Conservation (phyloP, 1,140 invertebrate species). For the Telenomus remus region DNA sequence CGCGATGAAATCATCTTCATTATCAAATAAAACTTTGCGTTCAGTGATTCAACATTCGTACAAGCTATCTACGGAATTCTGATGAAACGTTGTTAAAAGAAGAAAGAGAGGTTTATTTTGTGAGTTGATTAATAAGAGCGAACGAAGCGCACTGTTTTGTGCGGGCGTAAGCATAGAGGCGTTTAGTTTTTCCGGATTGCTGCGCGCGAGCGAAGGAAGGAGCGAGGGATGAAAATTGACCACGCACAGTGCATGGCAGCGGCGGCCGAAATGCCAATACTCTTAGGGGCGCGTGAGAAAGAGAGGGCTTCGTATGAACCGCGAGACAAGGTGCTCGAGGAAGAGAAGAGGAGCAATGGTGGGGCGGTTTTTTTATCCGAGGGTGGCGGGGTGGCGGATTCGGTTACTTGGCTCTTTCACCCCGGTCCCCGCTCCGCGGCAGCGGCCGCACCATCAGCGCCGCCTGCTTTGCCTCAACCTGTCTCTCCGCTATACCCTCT, state of each 20-base stretch:
- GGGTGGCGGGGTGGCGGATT: constrained; percentile 68
- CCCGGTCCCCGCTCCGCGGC: constrained; percentile 64
- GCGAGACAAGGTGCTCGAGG: constrained; percentile 39
- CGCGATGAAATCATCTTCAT: constrained; percentile 10
- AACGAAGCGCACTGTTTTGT: not conserved
- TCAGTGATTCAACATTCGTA: too few species aligned
- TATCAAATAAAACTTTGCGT: too few species aligned
- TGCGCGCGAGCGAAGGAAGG: constrained; percentile 5
- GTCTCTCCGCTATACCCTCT: constrained; percentile 53
- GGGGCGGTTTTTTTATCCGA: constrained; percentile 66
- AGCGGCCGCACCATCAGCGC: constrained; percentile 49
- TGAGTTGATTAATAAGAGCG: too few species aligned
- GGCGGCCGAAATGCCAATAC: constrained; percentile 27
- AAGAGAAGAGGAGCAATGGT: constrained; percentile 47
- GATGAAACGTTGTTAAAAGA: too few species aligned
- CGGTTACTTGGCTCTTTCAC: constrained; percentile 74
- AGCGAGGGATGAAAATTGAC: constrained; percentile 14
- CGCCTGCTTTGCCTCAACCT: constrained; percentile 33
- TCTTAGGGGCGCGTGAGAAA: constrained; percentile 25
- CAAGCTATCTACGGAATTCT: too few species aligned
- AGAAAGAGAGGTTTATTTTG: too few species aligned
- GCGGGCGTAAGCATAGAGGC: not conserved
- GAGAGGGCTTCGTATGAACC: constrained; percentile 36
- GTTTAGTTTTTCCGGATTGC: not conserved
- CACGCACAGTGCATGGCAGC: constrained; percentile 2